Base-by-base conservation (phyloP, 2,888 invertebrate genomes). In the Tetragonula carbonaria region DNA sequence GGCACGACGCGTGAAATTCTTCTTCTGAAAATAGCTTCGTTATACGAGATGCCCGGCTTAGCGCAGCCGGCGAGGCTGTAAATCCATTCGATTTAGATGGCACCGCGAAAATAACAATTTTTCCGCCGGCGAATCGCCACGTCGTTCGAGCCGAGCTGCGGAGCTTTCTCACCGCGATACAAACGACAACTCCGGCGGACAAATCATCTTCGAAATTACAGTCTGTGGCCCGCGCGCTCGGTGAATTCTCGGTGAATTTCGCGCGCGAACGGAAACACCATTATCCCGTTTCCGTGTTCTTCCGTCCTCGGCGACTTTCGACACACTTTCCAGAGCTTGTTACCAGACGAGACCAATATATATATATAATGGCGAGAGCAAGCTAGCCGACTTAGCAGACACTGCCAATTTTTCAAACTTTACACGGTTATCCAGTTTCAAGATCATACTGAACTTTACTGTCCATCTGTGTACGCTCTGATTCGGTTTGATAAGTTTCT, bases 1-100 rank as follows among this genome's bases (percentile, higher is more conserved):
- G 45, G 87, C 78, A 79, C 79, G 80, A 80, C 77, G 80, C 80
- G 79, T 83, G 82, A 86, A 87, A 88, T 86, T 87, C 78, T 59
- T 80, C 71, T 74, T 57, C 72, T 62, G 79, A 78, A 81, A 90
- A 86, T 80, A 74, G 68, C 78, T 71, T 65, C 86, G 86, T 80
- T 86, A 78, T 78, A 57, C 66, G 78, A 68, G 72, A 80, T 66
- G 73, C 57, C 68, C 63, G 71, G 83, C 62, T 74, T 62, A 53
- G 57, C 71, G 55, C 55, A 76, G 65, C 45, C 45, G 45, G 45
- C 45, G 45, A 45, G 45, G 45, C 75, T 76, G 85, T 74, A 66
- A 85, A 80, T 85, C 80, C 80, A 50, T 65, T 85, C 85, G 75
- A 85, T 85, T 73, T 83, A 82, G 68, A 65, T 59, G 71, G 66